A percentile compares a stretch with the other conserved stretches of the same genome.
Evolutionary conservation across 2,113 vertebrate genomes (phyloP).

Genomic region (Channa maculata): DNA sequence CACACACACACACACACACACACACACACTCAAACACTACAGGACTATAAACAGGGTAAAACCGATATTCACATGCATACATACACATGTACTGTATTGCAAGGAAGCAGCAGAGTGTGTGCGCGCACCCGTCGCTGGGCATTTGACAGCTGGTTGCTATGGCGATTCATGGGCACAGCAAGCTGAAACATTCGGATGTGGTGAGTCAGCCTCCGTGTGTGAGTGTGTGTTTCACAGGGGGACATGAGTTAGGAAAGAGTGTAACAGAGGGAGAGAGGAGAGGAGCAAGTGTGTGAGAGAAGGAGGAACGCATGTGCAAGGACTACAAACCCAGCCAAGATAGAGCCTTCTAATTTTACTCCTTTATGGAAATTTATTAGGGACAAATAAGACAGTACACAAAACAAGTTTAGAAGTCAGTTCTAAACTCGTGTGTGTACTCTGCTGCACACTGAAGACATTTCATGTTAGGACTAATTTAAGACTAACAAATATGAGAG

Average conservation of each 20-base stretch:
- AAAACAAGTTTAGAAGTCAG: not conserved
- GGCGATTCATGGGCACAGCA: constrained; percentile 3
- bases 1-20: no score
- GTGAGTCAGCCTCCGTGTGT: not conserved
- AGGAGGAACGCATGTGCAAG: not conserved
- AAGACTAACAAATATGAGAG: no score
- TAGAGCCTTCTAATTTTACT: no score
- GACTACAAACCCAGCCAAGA: no score
- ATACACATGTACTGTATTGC: no score
- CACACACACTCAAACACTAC: no score
- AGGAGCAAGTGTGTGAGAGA: not conserved
- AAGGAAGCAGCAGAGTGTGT: not conserved
- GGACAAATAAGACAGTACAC: no score
- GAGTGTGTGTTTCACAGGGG: not conserved
- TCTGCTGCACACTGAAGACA: no score
- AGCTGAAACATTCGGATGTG: constrained; percentile 13
- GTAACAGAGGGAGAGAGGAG: not conserved
- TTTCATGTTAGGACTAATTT: no score
- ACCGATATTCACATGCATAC: not conserved
- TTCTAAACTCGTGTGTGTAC: no score
- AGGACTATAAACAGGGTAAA: not conserved
- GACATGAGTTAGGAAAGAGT: not conserved
- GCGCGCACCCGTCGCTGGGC: not conserved
- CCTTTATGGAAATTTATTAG: no score
- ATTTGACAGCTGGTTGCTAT: constrained; percentile 46